phyloP scores from a whole-genome alignment of 2,113 vertebrate species.

The Nannospalax galili region DNA sequence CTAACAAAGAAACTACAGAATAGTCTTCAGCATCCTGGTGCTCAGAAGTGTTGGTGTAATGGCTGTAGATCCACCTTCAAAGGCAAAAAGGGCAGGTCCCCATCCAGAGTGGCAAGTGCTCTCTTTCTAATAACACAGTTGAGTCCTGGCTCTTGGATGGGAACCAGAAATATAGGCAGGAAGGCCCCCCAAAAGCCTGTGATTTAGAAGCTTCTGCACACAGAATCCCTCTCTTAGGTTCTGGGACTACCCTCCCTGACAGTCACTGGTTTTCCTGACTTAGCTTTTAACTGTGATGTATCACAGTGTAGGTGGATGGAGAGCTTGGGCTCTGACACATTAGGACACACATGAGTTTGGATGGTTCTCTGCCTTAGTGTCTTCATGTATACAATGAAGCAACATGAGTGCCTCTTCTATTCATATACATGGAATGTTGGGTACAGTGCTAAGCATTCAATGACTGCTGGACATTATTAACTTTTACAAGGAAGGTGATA shows the following conservation, averaged over 20 bases:
- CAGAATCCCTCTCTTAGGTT: neutral
- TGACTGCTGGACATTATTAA: neutral
- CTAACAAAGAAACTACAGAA: constrained; percentile 63
- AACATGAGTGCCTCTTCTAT: neutral
- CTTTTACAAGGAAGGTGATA: neutral
- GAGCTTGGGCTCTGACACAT: neutral
- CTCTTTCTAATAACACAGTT: constrained; percentile 41
- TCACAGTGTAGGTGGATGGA: fast-evolving
- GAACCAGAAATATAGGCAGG: neutral
- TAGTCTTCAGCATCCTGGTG: constrained; percentile 28
- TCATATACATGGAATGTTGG: neutral
- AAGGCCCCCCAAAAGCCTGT: neutral
- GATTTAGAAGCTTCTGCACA: neutral
- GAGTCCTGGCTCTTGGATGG: neutral
- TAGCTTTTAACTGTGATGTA: neutral
- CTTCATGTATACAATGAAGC: neutral
- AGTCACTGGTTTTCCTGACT: neutral
- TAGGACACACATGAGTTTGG: neutral
- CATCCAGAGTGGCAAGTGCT: neutral
- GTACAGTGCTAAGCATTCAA: neutral
- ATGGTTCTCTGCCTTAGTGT: neutral
- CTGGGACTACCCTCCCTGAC: neutral
- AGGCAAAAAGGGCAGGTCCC: constrained; percentile 37
- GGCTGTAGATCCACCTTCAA: constrained; percentile 25
- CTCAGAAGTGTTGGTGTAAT: neutral